These are phyloP conservation scores for Rhagoletis pomonella DNA, from an alignment of 1,140 invertebrate species.

Conservation along the genomic window DNA sequence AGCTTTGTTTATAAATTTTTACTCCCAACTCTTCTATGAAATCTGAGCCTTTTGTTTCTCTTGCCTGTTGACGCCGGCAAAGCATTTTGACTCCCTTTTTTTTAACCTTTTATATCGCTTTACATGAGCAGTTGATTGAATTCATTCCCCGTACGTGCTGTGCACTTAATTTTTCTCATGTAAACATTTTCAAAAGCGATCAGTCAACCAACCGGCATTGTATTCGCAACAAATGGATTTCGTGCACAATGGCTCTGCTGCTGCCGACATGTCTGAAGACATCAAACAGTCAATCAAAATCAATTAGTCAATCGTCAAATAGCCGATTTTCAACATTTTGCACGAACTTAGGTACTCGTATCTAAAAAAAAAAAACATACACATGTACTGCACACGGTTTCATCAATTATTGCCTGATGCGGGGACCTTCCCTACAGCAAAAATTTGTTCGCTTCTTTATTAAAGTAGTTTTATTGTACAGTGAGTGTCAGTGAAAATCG, in stretches of 20 bases:
- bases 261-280: slow-evolving; percentile 20
- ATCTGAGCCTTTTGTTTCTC: too few species aligned
- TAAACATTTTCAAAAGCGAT: slow-evolving; percentile 14
- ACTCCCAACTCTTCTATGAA: too few species aligned
- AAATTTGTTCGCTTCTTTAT: too few species aligned
- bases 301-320: slow-evolving; percentile 45
- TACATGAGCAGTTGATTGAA: not conserved
- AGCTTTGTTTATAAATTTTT: too few species aligned
- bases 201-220: not conserved
- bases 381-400: too few species aligned
- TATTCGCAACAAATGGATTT: slow-evolving; percentile 22
- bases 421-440: too few species aligned
- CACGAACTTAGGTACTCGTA: too few species aligned
- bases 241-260: not conserved
- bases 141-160: not conserved
- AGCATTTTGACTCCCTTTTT: not conserved
- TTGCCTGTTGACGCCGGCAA: not conserved
- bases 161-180: not conserved
- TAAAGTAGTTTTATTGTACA: too few species aligned
- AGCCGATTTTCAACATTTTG: not conserved
- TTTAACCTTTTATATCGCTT: not conserved
- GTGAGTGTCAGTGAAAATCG: too few species aligned
- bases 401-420: too few species aligned
- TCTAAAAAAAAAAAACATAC: too few species aligned
- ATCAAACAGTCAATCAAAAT: slow-evolving; percentile 41